Conservation (phyloP, 2,888 invertebrate species). For the Apotomis turbidana region DNA sequence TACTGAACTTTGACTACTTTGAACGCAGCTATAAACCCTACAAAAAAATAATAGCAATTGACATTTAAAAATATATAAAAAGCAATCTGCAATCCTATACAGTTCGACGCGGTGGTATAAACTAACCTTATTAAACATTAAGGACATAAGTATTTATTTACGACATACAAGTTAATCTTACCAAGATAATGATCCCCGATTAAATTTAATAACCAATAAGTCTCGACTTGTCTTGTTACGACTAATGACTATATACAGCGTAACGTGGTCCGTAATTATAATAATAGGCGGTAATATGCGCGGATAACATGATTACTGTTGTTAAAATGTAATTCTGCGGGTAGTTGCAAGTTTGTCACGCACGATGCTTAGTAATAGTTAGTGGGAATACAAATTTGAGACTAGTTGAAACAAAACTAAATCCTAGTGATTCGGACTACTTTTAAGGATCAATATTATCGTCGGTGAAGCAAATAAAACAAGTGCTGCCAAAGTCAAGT, state of each 20-base stretch:
- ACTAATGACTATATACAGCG: conserved; percentile 17
- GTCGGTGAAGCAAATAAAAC: no score
- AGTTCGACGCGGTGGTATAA: no score
- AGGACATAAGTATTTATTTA: background rate
- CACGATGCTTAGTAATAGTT: background rate
- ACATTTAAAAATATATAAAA: no score
- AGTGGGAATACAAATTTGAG: background rate
- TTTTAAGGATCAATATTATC: no score
- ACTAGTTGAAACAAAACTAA: background rate
- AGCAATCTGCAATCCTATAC: no score
- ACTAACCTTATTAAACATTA: no score
- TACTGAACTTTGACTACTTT: no score
- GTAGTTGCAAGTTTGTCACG: conserved; percentile 17
- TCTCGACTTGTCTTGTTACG: conserved; percentile 26
- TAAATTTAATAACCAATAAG: conserved; percentile 31
- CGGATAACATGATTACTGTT: conserved; percentile 30
- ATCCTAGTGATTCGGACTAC: no score
- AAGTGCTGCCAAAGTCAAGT: no score
- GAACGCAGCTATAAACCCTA: no score
- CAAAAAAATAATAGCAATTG: no score
- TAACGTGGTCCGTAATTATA: conserved; percentile 27
- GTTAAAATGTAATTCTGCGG: conserved; percentile 34
- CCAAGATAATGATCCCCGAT: conserved; percentile 15
- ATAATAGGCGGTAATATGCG: conserved; percentile 23
- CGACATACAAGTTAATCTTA: conserved; percentile 6